These are phyloP conservation scores for Colletes latitarsis DNA, from an alignment of 1,140 invertebrate species.

Conservation along the genomic window DNA sequence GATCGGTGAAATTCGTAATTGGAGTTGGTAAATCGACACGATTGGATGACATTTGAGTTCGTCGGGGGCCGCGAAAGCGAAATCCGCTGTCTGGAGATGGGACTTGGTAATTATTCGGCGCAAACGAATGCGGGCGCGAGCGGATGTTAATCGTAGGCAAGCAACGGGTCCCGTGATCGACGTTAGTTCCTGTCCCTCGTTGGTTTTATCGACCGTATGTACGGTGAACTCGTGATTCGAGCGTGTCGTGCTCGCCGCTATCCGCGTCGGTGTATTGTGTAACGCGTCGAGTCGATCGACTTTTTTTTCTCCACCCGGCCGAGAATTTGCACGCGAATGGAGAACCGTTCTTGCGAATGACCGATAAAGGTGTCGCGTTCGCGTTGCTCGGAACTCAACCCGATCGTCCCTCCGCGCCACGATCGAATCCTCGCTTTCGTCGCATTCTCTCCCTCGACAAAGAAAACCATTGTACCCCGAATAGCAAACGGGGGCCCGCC, in stretches of 20 bases:
- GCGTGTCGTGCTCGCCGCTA: not conserved
- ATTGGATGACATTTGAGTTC: no score
- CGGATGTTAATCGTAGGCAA: not conserved
- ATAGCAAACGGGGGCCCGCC: not conserved
- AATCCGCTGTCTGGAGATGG: not conserved
- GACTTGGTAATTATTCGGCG: not conserved
- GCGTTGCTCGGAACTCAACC: not conserved
- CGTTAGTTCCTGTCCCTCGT: not conserved
- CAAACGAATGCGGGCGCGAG: not conserved
- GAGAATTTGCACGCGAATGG: not conserved
- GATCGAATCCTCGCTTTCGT: not conserved
- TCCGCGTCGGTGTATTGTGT: not conserved
- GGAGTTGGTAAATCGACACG: no score
- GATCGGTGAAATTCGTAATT: no score
- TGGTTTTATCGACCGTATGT: not conserved
- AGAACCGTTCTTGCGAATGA: not conserved
- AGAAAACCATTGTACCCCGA: not conserved
- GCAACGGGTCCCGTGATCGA: not conserved
- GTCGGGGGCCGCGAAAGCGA: no score
- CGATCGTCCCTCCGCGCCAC: not conserved
- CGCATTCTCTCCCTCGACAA: not conserved
- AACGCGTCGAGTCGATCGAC: not conserved
- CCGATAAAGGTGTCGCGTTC: not conserved
- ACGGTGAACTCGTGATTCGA: not conserved
- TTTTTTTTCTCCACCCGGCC: not conserved